These are phyloP conservation scores for Craterocephalus amniculus DNA, from an alignment of 2,797 vertebrate genomes.

Conservation along the genomic window DNA sequence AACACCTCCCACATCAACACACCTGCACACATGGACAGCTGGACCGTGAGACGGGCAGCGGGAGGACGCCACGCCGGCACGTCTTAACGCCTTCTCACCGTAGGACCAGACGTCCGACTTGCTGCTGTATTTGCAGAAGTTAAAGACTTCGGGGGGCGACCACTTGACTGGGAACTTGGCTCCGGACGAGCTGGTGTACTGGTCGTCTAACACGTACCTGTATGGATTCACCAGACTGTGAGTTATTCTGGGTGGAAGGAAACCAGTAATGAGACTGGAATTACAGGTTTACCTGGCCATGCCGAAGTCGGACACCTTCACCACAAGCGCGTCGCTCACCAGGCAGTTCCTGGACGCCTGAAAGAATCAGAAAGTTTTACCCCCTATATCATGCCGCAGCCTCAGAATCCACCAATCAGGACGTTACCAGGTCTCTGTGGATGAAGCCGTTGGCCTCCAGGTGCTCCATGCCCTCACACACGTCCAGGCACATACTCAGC, in stretches of 20 bases:
- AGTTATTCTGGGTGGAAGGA: background rate
- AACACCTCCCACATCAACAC: constrained; percentile 98
- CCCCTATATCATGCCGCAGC: no score
- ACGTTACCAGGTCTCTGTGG: constrained; percentile 96
- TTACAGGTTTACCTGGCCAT: constrained; percentile 89
- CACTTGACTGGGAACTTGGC: constrained; percentile 95
- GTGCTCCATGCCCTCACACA: constrained; percentile 98
- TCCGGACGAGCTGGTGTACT: constrained; percentile 92
- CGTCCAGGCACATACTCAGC: constrained; percentile 87
- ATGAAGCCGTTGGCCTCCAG: constrained; percentile 96
- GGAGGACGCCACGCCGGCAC: no score
- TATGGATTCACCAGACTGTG: background rate
- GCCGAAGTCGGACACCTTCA: constrained; percentile 97
- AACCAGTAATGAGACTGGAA: accelerated
- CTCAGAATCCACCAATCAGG: no score
- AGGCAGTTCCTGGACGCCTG: constrained; percentile 96
- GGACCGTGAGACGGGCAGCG: no score
- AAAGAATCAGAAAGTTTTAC: background rate
- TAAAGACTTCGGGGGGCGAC: constrained; percentile 96
- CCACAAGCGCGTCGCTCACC: constrained; percentile 88
- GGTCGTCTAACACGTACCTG: constrained; percentile 93
- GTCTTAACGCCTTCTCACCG: constrained; percentile 80
- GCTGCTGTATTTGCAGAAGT: constrained; percentile 94
- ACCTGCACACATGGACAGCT: constrained; percentile 73
- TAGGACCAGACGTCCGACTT: constrained; percentile 97